phyloP scores from a whole-genome alignment of 2,888 invertebrate species.

The Hydrotaea diabolus region DNA sequence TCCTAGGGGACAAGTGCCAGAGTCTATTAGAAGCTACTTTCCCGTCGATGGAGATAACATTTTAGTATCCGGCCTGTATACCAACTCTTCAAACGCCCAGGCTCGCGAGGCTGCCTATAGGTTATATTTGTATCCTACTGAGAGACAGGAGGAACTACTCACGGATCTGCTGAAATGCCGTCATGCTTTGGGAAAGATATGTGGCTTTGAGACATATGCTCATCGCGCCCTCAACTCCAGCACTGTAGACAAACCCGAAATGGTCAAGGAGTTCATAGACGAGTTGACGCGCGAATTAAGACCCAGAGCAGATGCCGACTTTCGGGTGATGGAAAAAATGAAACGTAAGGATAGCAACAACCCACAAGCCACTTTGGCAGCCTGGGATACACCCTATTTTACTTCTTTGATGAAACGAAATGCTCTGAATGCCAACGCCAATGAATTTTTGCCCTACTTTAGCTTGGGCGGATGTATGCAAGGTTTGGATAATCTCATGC shows the following conservation, averaged over 20 bases:
- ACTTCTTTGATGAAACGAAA: constrained; percentile 88
- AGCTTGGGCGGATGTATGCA: constrained; percentile 98
- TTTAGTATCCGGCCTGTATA: constrained; percentile 89
- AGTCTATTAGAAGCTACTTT: constrained; percentile 86
- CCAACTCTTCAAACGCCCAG: constrained; percentile 89
- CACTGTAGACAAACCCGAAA: constrained; percentile 90
- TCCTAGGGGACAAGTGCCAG: constrained; percentile 85
- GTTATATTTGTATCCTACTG: constrained; percentile 90
- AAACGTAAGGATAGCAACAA: constrained; percentile 81
- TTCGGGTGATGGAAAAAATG: constrained; percentile 88
- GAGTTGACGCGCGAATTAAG: constrained; percentile 87
- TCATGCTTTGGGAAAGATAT: constrained; percentile 90
- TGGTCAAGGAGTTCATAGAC: constrained; percentile 90
- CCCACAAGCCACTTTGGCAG: constrained; percentile 80
- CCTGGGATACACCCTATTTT: constrained; percentile 95
- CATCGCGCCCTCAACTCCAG: constrained; percentile 94
- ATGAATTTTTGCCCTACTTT: constrained; percentile 92
- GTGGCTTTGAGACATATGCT: constrained; percentile 94
- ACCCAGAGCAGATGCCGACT: constrained; percentile 88
- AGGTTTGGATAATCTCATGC: constrained; percentile 94
- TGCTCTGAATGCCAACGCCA: constrained; percentile 86
- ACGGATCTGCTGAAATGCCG: constrained; percentile 87
- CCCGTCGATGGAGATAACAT: constrained; percentile 87
- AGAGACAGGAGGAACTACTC: constrained; percentile 88
- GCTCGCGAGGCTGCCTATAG: constrained; percentile 94